Conservation (phyloP, 2,797 vertebrate genomes). For the Adelosebastes latens region DNA sequence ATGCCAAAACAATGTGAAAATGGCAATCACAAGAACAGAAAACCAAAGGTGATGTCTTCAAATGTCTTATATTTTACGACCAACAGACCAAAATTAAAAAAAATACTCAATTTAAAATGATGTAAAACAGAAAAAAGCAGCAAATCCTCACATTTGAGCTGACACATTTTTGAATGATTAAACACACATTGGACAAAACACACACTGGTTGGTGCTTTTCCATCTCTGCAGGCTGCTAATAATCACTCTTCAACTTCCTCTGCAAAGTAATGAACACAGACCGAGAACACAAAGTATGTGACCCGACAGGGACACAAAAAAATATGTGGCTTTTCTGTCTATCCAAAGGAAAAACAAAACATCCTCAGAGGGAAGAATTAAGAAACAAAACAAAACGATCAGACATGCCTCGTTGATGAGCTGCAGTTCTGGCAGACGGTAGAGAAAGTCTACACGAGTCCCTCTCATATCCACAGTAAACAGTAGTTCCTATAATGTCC, state of each 20-base stretch:
- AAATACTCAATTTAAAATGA: neutral
- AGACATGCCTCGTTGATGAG: neutral
- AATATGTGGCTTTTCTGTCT: neutral
- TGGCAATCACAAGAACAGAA: neutral
- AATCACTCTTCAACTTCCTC: constrained; percentile 1
- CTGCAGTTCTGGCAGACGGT: constrained; percentile 1
- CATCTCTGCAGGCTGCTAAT: neutral
- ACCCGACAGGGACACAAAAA: neutral
- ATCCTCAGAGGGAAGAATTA: neutral
- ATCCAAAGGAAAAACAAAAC: constrained; percentile 10
- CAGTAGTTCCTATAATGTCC: constrained; percentile 10
- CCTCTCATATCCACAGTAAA: neutral
- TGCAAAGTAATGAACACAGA: constrained; percentile 2
- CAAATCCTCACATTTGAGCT: too few species aligned
- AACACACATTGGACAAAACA: neutral
- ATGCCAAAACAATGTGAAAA: neutral
- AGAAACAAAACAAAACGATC: neutral
- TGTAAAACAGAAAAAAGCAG: neutral
- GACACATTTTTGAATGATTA: accelerated
- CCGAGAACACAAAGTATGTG: neutral
- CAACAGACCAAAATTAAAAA: neutral
- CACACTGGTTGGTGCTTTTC: neutral
- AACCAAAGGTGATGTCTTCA: neutral
- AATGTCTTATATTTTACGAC: neutral
- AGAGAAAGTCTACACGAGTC: neutral